Evolutionary conservation across 2,888 invertebrate genomes (phyloP).

Genomic region (Myopa tessellatipennis): DNA sequence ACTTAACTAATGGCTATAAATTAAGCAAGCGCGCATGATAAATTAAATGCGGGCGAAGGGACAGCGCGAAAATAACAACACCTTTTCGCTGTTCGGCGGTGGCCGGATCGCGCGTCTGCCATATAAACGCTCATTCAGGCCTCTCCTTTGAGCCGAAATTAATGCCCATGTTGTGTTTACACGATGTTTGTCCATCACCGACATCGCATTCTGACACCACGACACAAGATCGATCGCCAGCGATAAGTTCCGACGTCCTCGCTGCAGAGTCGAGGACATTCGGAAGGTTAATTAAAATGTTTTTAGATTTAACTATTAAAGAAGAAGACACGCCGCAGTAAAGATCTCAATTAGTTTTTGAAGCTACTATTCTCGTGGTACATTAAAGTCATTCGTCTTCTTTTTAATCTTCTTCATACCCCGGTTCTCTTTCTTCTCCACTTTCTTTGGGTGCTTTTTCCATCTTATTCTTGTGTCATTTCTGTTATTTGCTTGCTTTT

Average conservation of each 20-base stretch:
- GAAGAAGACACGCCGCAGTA: not conserved
- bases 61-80: constrained; percentile 43
- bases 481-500: too few relatives aligned
- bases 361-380: not conserved
- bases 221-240: not conserved
- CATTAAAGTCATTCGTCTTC: not conserved
- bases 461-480: too few relatives aligned
- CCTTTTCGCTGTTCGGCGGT: constrained; percentile 42
- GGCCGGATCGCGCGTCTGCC: not conserved
- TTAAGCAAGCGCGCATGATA: constrained; percentile 26
- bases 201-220: not conserved
- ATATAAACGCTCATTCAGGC: constrained; percentile 8
- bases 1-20: constrained; percentile 36
- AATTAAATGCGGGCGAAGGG: constrained; percentile 31
- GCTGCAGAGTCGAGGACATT: not conserved
- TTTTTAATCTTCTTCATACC: not conserved
- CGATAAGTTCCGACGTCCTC: not conserved
- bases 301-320: constrained; percentile 1
- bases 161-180: constrained; percentile 57
- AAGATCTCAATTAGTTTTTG: not conserved
- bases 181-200: constrained; percentile 50
- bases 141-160: constrained; percentile 45
- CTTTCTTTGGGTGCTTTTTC: too few relatives aligned
- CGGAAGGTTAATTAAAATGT: not conserved
- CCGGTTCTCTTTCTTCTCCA: too few relatives aligned